Evolutionary conservation across 1,140 invertebrate genomes (phyloP), one percentile per base, ranked within the genome.

Genomic region (Ericerus pela): DNA sequence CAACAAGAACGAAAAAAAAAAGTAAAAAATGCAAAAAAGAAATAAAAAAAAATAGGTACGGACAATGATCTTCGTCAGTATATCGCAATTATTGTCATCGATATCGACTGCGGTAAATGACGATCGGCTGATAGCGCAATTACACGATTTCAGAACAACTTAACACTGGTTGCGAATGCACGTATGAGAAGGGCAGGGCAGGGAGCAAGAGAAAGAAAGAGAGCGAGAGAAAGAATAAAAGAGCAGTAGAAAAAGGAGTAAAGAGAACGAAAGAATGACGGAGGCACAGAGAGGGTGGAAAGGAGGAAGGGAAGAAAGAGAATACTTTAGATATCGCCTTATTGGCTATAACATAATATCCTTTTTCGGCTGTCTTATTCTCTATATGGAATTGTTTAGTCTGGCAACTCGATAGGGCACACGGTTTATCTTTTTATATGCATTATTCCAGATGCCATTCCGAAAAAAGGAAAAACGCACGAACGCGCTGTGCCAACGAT

Each of bases 351-450:
- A 14, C 26, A n/a, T n/a, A n/a, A 47, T 47, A 47, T 47, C 41
- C 41, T 47, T 47, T 47, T 47, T 47, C 41, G 41, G 41, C 41
- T 47, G 41, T 47, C 41, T 47, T 47, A n/a, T 16, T 20, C 41
- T 47, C 26, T 47, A 47, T 47, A 47, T 47, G 41, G 41, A 47
- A 47, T 47, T 47, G 41, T 47, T 47, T 47, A 47, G 41, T 47
- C 41, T 47, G 41, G 41, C 41, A 24, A 47, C 41, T 47, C 26
- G 41, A 47, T 47, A 47, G 41, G 41, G 20, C 41, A 47, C 41
- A 47, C 26, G 41, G 41, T 47, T 47, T 47, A 47, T 47, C 41
- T 47, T 47, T 47, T 47, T n/a, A n/a, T n/a, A 18, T 47, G 20
- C 20, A 47, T 47, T 47, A 47, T 47, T 47, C 41, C 41, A 47